Evolutionary conservation across 2,888 invertebrate genomes (phyloP).

Genomic region (Eueremaeus valkanovi): DNA sequence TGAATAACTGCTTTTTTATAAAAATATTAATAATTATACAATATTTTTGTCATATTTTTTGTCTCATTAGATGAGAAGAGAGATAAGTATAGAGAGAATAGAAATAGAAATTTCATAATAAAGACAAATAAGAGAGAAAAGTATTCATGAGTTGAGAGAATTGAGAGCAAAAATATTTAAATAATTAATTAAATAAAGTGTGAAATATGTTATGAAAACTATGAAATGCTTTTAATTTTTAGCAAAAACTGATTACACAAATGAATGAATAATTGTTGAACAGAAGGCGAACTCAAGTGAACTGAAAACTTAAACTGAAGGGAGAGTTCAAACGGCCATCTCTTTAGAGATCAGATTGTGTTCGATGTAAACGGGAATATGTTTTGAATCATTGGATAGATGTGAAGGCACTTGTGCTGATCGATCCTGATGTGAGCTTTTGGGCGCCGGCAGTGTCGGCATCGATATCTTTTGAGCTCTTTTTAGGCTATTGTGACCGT

Average conservation of each 20-base stretch:
- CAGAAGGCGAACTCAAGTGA: too few relatives aligned
- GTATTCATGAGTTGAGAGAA: too few relatives aligned
- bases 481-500: neutral
- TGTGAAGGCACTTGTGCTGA: slow-evolving; percentile 28
- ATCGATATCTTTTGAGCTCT: neutral
- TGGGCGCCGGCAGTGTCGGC: neutral
- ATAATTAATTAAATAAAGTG: neutral
- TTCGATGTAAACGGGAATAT: slow-evolving; percentile 20
- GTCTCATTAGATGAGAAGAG: too few relatives aligned
- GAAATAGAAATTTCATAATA: too few relatives aligned
- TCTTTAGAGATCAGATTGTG: slow-evolving; percentile 5
- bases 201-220: neutral
- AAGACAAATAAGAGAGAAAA: too few relatives aligned
- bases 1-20: neutral
- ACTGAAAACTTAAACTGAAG: too few relatives aligned
- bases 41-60: neutral
- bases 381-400: neutral
- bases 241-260: neutral
- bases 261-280: too few relatives aligned
- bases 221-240: neutral
- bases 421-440: neutral
- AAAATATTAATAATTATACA: neutral
- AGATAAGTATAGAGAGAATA: too few relatives aligned
- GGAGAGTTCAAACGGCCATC: slow-evolving; percentile 30
- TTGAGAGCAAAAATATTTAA: neutral